Conservation (phyloP, 1,140 invertebrate species). For the Melanaphis sacchari region DNA sequence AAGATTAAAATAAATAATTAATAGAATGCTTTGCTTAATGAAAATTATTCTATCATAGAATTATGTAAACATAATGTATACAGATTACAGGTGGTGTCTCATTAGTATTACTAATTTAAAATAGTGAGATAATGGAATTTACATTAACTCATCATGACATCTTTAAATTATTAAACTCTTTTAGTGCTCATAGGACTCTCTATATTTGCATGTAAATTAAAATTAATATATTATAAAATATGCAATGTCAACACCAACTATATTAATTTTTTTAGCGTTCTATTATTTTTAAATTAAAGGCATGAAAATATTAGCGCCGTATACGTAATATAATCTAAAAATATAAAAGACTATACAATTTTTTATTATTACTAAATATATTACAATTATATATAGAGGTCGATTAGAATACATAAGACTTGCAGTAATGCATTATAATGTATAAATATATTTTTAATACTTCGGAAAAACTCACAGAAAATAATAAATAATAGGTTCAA, state of each 20-base stretch:
- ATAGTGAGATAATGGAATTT: slow-evolving; percentile 29
- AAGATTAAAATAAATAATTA: neutral
- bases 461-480: too few relatives aligned
- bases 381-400: too few relatives aligned
- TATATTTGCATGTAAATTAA: neutral
- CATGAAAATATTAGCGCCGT: neutral
- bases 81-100: neutral
- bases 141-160: neutral
- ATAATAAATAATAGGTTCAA: too few relatives aligned
- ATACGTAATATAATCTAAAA: too few relatives aligned
- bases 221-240: neutral
- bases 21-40: neutral
- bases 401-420: too few relatives aligned
- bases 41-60: neutral
- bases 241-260: neutral
- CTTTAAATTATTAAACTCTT: neutral
- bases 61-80: neutral
- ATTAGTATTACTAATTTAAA: slow-evolving; percentile 11
- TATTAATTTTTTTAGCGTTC: neutral
- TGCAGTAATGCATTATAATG: too few relatives aligned
- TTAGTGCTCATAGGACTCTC: neutral
- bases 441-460: too few relatives aligned
- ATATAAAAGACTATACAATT: too few relatives aligned
- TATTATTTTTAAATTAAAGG: neutral
- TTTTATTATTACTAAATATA: too few relatives aligned